Evolutionary conservation across 2,797 vertebrate species (phyloP).

Genomic region (Microctenopoma lineatum): DNA sequence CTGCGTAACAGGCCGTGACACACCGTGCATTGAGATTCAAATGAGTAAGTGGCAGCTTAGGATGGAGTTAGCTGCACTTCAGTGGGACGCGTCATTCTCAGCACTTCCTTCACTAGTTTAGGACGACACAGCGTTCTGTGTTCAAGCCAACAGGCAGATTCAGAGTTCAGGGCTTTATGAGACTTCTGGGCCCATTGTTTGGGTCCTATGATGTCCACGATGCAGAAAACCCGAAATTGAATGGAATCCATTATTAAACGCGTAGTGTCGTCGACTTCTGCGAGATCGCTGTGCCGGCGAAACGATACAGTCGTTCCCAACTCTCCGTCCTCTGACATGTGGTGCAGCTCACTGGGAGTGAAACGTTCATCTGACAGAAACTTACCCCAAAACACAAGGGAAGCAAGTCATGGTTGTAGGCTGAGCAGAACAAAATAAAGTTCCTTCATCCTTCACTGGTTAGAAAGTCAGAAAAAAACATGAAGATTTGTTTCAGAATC

Average conservation of each 20-base stretch:
- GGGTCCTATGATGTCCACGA: no score
- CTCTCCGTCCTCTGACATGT: not conserved
- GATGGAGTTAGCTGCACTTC: conserved; percentile 66
- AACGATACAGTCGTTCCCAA: no score
- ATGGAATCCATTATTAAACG: no score
- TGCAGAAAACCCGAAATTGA: no score
- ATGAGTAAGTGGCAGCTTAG: conserved; percentile 70
- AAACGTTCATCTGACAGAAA: conserved; percentile 26
- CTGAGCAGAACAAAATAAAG: conserved; percentile 31
- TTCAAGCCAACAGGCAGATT: not conserved
- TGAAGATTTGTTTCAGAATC: conserved; percentile 13
- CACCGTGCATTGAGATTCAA: conserved; percentile 75
- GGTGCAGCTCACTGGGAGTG: conserved; percentile 31
- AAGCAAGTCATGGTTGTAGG: conserved; percentile 24
- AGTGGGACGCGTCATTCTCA: conserved; percentile 50
- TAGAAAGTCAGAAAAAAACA: no score
- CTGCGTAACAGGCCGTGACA: conserved; percentile 72
- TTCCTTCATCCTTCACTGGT: conserved; percentile 8
- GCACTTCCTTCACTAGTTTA: conserved; percentile 36
- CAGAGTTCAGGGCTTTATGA: conserved; percentile 27
- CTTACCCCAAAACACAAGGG: conserved; percentile 32
- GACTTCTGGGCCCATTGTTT: conserved; percentile 23
- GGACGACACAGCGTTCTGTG: conserved; percentile 1
- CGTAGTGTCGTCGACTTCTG: no score
- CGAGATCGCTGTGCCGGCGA: no score